A percentile compares a stretch with the other conserved stretches of the same genome.
Evolutionary conservation across 2,797 vertebrate genomes (phyloP).

Genomic region (Staurois parvus): DNA sequence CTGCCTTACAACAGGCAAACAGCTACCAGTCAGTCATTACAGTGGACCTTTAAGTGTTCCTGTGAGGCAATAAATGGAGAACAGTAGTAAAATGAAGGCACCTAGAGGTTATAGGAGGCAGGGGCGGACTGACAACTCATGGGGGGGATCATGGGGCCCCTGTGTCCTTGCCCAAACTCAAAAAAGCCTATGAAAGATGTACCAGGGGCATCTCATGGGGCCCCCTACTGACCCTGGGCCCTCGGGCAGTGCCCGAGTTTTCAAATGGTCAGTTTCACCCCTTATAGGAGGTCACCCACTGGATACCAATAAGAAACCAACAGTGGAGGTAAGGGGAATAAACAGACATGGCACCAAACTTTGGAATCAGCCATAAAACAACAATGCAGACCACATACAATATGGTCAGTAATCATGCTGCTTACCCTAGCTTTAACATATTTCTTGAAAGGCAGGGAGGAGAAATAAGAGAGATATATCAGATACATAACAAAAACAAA

Average conservation of each 20-base stretch:
- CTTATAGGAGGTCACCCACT: not conserved
- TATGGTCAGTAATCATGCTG: conserved; percentile 45
- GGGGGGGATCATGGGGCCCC: no score
- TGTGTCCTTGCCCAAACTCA: no score
- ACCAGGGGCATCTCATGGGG: no score
- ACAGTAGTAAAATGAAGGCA: not conserved
- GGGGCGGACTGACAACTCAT: no score
- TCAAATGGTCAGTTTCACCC: no score
- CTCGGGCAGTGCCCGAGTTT: no score
- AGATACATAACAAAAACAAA: not conserved
- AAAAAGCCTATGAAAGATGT: no score
- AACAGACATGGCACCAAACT: not conserved
- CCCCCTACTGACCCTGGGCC: no score
- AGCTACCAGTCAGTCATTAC: no score
- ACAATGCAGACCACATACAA: not conserved
- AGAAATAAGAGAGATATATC: conserved; percentile 63
- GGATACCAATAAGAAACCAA: not conserved
- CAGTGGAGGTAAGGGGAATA: not conserved
- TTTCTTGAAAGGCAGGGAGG: conserved; percentile 85
- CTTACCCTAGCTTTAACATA: conserved; percentile 90
- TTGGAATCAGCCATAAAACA: not conserved
- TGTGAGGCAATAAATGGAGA: not conserved
- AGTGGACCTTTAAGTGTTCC: no score
- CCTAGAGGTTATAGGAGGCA: no score
- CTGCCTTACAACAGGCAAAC: no score